These are phyloP conservation scores for Lasius fuliginosus DNA, from an alignment of 2,888 invertebrate genomes.

Conservation along the genomic window DNA sequence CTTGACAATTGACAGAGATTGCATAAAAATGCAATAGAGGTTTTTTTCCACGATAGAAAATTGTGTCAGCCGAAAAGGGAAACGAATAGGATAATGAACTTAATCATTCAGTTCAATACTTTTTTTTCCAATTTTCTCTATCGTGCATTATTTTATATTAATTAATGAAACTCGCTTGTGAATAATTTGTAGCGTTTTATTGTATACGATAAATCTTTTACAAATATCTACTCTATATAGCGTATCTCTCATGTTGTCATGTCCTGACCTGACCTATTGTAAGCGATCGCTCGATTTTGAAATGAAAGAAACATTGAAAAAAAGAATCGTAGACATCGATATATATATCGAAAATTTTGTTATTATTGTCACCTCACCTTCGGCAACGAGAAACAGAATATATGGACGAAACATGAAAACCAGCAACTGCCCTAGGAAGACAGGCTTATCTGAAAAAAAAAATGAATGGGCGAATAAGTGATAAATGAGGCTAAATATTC, in stretches of 20 bases:
- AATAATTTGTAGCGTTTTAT: slow-evolving; percentile 27
- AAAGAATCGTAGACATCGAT: slow-evolving; percentile 69
- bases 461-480: slow-evolving; percentile 69
- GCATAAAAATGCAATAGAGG: neutral
- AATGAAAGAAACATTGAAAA: slow-evolving; percentile 71
- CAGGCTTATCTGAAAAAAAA: slow-evolving; percentile 60
- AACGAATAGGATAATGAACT: slow-evolving; percentile 4
- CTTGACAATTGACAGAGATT: neutral
- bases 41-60: slow-evolving; percentile 5
- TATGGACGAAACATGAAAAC: slow-evolving; percentile 73
- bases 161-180: slow-evolving; percentile 37
- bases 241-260: slow-evolving; percentile 66
- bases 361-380: slow-evolving; percentile 81
- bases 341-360: slow-evolving; percentile 69
- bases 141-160: slow-evolving; percentile 42
- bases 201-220: slow-evolving; percentile 41
- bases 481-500: slow-evolving; percentile 63
- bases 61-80: neutral
- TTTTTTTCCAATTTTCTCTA: neutral
- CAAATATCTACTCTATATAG: slow-evolving; percentile 30
- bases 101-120: neutral
- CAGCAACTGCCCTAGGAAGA: slow-evolving; percentile 82
- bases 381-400: slow-evolving; percentile 66
- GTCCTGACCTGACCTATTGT: slow-evolving; percentile 68
- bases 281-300: slow-evolving; percentile 74